A percentile compares a stretch with the other conserved stretches of the same genome.
phyloP scores from a whole-genome alignment of 2,797 vertebrate genomes.

The Clamator glandarius region DNA sequence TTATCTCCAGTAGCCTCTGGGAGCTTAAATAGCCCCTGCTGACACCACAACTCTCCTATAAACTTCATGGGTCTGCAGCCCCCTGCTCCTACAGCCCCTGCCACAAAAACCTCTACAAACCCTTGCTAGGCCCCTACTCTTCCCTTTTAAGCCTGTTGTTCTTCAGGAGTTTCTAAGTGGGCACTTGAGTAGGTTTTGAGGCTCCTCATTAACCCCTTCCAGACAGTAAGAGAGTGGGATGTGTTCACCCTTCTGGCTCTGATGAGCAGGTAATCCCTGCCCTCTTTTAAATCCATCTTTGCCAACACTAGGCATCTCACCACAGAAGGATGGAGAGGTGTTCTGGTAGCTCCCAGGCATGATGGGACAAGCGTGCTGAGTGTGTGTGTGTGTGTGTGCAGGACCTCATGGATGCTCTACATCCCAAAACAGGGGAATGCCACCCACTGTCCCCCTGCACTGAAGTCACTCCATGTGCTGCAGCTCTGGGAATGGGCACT shows the following conservation, averaged over 20 bases:
- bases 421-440: neutral
- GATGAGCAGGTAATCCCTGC: neutral
- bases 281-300: neutral
- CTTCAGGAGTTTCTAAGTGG: neutral
- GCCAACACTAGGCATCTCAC: no score
- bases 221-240: neutral
- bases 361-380: no score
- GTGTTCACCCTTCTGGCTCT: neutral
- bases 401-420: neutral
- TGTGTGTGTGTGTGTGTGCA: no score
- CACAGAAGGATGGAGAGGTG: neutral
- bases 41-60: no score
- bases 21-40: neutral
- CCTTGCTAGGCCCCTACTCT: fast-evolving
- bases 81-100: neutral
- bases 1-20: neutral
- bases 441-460: neutral
- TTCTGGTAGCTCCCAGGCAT: neutral
- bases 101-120: neutral
- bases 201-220: neutral
- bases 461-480: neutral
- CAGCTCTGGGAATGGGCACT: neutral
- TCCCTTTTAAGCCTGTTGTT: neutral
- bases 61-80: neutral
- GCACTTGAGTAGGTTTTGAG: neutral